Base-by-base conservation (phyloP, 2,888 invertebrate genomes). In the Amphipyra tragopoginis region DNA sequence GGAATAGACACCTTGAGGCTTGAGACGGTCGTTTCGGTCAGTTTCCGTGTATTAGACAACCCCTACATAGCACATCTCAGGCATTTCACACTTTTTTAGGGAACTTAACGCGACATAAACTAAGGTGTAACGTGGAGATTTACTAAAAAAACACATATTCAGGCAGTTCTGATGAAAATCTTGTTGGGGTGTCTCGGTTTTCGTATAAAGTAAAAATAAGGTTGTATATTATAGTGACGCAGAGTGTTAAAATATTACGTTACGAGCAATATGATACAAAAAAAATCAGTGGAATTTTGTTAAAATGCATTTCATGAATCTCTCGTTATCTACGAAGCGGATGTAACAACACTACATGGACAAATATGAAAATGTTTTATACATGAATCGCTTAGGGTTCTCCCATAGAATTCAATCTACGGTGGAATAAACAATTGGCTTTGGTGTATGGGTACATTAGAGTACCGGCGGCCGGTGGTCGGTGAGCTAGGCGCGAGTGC, bases 351-450 rank as follows among this genome's bases (percentile, higher is more conserved):
- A 47, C 42, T 54, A 48, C 1, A 67, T 69, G 47, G 50, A 33
- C 44, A 58, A 54, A 61, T 50, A 58, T 60, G 40, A 43, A 75
- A 66, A 74, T 77, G 51, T 64, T 76, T 71, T 60, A 74, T 54
- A 74, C 59, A 75, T 77, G 61, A 61, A 72, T 57, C 50, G 51
- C 45, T 68, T 54, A 58, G 47, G 26, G 14, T 36, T 45, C 51
- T 42, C 34, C 33, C 40, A 65, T 59, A 58, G 43, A 66, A 70
- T 75, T 68, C 48, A 65, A 77, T 76, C 77, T 72, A 80, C 69
- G 63, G 74, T 61, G 74, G 75, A 77, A 84, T 85, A 88, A 88
- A 86, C 87, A 88, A 84, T 84, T 80, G 85, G 78, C 79, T 78
- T 73, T 73, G 75, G 71, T 72, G 63, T 74, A 74, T 77, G 67